Evolutionary conservation across 2,888 invertebrate genomes (phyloP).

Genomic region (Plagodis dolabraria): DNA sequence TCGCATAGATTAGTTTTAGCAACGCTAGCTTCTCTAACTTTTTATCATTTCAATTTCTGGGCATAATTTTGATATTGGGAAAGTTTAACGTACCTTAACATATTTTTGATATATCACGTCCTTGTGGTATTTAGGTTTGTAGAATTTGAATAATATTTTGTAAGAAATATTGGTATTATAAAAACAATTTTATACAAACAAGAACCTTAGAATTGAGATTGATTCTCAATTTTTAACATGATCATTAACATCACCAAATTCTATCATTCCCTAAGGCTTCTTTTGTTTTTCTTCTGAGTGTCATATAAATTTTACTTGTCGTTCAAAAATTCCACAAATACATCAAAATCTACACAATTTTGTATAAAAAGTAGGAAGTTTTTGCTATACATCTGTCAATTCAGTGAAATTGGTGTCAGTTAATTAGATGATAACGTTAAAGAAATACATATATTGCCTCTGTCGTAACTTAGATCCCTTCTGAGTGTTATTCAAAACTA

Average conservation of each 20-base stretch:
- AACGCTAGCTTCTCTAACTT: constrained; percentile 82
- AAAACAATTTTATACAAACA: background rate
- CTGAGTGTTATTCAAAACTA: constrained; percentile 69
- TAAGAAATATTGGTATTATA: background rate
- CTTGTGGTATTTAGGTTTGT: constrained; percentile 38
- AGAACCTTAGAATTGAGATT: constrained; percentile 16
- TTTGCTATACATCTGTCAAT: constrained; percentile 75
- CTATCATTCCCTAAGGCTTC: too few relatives aligned
- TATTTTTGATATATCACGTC: constrained; percentile 44
- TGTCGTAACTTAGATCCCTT: constrained; percentile 67
- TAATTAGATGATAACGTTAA: constrained; percentile 66
- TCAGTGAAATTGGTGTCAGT: constrained; percentile 79
- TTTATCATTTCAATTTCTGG: constrained; percentile 65
- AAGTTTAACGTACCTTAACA: constrained; percentile 34
- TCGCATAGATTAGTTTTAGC: constrained; percentile 84
- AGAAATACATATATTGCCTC: constrained; percentile 59
- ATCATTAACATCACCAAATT: background rate
- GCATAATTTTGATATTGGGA: constrained; percentile 60
- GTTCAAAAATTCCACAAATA: constrained; percentile 57
- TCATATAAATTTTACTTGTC: background rate
- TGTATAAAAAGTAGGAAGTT: constrained; percentile 54
- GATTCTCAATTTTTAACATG: constrained; percentile 1
- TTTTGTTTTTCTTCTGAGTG: too few relatives aligned
- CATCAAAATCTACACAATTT: constrained; percentile 53
- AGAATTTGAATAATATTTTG: constrained; percentile 63